phyloP scores from a whole-genome alignment of 1,140 invertebrate genomes.

The Aplysia californica region DNA sequence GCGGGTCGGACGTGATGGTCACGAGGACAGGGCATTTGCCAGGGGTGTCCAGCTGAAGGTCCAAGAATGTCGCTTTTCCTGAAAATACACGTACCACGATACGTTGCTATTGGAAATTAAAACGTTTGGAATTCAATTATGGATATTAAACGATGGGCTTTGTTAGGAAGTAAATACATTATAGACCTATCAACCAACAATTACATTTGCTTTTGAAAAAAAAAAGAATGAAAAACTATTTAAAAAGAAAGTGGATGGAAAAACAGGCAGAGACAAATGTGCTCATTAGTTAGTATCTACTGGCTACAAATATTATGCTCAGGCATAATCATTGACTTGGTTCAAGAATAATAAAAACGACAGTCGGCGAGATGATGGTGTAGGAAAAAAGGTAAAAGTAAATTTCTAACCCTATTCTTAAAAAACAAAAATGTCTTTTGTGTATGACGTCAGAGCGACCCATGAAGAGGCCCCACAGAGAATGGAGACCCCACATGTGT shows the following conservation, averaged over 20 bases:
- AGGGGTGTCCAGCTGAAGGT: slow-evolving; percentile 29
- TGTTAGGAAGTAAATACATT: not conserved
- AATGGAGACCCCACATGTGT: not conserved
- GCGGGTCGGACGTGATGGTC: slow-evolving; percentile 34
- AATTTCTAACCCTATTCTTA: not conserved
- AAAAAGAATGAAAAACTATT: not conserved
- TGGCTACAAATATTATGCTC: no score
- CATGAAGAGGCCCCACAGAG: not conserved
- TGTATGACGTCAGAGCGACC: no score
- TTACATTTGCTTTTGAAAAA: not conserved
- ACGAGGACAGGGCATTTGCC: slow-evolving; percentile 40
- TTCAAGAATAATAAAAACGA: not conserved
- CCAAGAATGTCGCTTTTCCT: slow-evolving; percentile 29
- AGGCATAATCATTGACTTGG: not conserved
- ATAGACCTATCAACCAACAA: not conserved
- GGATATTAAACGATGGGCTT: not conserved
- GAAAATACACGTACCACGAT: no score
- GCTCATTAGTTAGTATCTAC: no score
- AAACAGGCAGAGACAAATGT: no score
- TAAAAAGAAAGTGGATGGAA: not conserved
- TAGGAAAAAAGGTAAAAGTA: not conserved
- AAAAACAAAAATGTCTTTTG: not conserved
- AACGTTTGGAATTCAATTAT: not conserved
- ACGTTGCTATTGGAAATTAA: no score
- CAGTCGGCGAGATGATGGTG: not conserved